Evolutionary conservation across 2,797 vertebrate species (phyloP).

Genomic region (Pterois miles): DNA sequence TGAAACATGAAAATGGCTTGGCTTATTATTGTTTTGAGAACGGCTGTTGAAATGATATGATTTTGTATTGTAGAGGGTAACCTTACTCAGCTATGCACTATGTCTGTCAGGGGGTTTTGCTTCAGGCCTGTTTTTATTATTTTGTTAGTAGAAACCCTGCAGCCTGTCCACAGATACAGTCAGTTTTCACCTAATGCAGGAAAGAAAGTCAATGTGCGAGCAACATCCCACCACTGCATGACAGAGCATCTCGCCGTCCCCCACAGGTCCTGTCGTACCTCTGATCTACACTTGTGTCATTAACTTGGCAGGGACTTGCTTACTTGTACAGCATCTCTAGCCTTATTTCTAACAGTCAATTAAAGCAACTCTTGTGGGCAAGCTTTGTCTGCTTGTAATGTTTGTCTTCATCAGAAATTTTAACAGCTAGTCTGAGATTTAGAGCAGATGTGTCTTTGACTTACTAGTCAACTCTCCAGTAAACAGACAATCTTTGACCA

Average conservation of each 20-base stretch:
- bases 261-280: conserved; percentile 14
- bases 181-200: not conserved
- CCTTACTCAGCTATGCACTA: conserved; percentile 79
- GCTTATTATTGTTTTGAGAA: conserved; percentile 61
- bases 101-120: conserved; percentile 36
- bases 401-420: not conserved
- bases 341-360: conserved; percentile 79
- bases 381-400: conserved; percentile 26
- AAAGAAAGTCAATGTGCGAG: not conserved
- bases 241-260: not conserved
- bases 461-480: not conserved
- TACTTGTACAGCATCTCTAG: conserved; percentile 63
- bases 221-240: conserved; percentile 1
- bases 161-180: conserved; percentile 12
- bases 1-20: conserved; percentile 81
- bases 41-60: conserved; percentile 31
- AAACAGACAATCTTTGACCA: not conserved
- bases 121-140: not conserved
- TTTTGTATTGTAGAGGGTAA: conserved; percentile 39
- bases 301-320: conserved; percentile 31
- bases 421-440: not conserved
- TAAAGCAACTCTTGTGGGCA: conserved; percentile 77
- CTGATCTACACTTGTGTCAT: conserved; percentile 6
- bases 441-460: not conserved
- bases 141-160: not conserved